These are phyloP conservation scores for Dryadula phaetusa DNA, from an alignment of 2,888 invertebrate species.

Conservation along the genomic window DNA sequence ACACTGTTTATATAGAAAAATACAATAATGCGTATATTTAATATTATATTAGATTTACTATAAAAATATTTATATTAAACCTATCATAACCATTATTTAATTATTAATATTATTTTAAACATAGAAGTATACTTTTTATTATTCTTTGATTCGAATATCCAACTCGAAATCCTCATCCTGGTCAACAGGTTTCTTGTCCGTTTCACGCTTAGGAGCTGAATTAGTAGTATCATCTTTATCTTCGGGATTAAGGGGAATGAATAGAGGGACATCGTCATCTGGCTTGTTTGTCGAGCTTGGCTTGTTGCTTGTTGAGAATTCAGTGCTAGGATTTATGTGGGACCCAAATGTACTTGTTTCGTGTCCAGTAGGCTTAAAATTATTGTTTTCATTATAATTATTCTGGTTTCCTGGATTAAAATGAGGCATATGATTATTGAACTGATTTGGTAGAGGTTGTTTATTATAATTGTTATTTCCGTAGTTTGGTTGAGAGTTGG, in stretches of 20 bases:
- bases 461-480: constrained; percentile 16
- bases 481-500: constrained; percentile 4
- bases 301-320: constrained; percentile 16
- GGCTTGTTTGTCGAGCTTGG: constrained; percentile 57
- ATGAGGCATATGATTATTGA: constrained; percentile 18
- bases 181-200: constrained; percentile 53
- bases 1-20: neutral
- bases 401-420: constrained; percentile 30
- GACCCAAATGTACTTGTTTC: neutral
- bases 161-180: constrained; percentile 64
- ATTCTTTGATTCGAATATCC: constrained; percentile 68
- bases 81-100: neutral
- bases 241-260: constrained; percentile 61
- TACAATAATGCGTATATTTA: neutral
- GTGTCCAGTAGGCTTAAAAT: constrained; percentile 20
- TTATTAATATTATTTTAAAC: neutral
- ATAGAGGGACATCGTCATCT: constrained; percentile 59
- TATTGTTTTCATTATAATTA: constrained; percentile 22
- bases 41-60: neutral
- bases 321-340: neutral
- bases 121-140: constrained; percentile 43
- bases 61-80: too few relatives aligned
- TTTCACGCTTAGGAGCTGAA: constrained; percentile 68
- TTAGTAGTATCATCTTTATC: constrained; percentile 57
- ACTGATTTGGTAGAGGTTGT: constrained; percentile 13